phyloP scores from a whole-genome alignment of 2,797 vertebrate genomes.

The Muscicapa comitata region DNA sequence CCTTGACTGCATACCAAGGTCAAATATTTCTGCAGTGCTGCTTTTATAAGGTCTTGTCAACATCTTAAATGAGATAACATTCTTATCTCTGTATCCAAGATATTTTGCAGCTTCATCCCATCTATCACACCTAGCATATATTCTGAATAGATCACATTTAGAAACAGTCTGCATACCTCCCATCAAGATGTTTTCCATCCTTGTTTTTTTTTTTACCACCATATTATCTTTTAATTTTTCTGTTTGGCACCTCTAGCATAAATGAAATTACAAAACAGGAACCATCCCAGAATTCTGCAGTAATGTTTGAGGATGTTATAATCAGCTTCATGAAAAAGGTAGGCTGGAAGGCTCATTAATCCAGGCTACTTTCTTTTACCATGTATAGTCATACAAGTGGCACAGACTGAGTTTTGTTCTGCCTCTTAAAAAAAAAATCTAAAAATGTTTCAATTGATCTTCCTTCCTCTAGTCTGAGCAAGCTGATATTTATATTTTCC shows the following conservation, averaged over 20 bases:
- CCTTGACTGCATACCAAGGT: slow-evolving; percentile 47
- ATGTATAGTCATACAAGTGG: slow-evolving; percentile 51
- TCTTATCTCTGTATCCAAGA: slow-evolving; percentile 4
- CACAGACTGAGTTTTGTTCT: background rate
- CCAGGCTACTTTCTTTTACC: slow-evolving; percentile 23
- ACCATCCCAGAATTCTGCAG: background rate
- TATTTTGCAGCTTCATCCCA: slow-evolving; percentile 13
- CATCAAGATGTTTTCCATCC: background rate
- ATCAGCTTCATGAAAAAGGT: background rate
- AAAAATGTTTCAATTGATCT: slow-evolving; percentile 55
- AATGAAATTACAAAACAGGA: background rate
- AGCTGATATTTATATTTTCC: slow-evolving; percentile 43
- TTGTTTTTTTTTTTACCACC: background rate
- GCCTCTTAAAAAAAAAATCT: background rate
- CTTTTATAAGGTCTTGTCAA: slow-evolving; percentile 41
- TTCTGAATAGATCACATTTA: background rate
- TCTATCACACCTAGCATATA: background rate
- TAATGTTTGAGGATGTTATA: background rate
- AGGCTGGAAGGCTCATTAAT: slow-evolving; percentile 31
- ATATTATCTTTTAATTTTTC: background rate
- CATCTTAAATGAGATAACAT: slow-evolving; percentile 17
- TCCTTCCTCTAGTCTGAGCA: slow-evolving; percentile 8
- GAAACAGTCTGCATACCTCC: background rate
- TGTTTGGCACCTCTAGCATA: background rate
- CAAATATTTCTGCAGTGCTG: slow-evolving; percentile 44